Conservation (phyloP, 2,888 invertebrate genomes). For the Trisateles emortualis region DNA sequence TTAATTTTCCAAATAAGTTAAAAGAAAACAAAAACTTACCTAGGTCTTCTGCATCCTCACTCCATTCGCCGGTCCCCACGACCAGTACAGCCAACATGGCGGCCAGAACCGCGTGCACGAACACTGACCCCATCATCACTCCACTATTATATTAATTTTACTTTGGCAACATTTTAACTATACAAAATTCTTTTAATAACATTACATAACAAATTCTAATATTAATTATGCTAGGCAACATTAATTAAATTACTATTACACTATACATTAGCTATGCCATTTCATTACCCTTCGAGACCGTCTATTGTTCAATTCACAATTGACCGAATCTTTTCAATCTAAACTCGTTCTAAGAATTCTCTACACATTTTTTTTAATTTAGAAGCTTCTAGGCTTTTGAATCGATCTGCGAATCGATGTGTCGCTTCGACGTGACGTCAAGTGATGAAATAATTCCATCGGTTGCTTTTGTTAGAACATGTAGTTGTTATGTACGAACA, state of each 20-base stretch:
- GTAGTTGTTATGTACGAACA: constrained; percentile 35
- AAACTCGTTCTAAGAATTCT: constrained; percentile 22
- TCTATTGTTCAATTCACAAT: constrained; percentile 50
- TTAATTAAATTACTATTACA: constrained; percentile 42
- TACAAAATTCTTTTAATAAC: constrained; percentile 21
- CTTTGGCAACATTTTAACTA: constrained; percentile 48
- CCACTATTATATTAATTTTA: constrained; percentile 42
- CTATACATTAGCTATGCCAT: constrained; percentile 38
- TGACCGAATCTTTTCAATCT: constrained; percentile 40
- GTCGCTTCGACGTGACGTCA: no score
- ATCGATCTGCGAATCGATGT: constrained; percentile 12
- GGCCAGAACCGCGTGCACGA: constrained; percentile 59
- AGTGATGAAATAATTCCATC: constrained; percentile 27
- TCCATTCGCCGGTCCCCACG: constrained; percentile 80
- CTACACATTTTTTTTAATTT: constrained; percentile 43
- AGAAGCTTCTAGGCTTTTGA: constrained; percentile 27
- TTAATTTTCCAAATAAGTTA: no score
- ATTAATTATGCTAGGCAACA: constrained; percentile 31
- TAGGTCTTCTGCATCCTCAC: constrained; percentile 81
- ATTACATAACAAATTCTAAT: constrained; percentile 28
- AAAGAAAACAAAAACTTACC: constrained; percentile 61
- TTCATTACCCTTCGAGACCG: constrained; percentile 34
- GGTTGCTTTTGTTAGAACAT: constrained; percentile 32
- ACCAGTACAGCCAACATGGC: constrained; percentile 65
- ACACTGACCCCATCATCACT: constrained; percentile 56